Conservation (phyloP, 2,797 vertebrate genomes). For the Argya squamiceps region DNA sequence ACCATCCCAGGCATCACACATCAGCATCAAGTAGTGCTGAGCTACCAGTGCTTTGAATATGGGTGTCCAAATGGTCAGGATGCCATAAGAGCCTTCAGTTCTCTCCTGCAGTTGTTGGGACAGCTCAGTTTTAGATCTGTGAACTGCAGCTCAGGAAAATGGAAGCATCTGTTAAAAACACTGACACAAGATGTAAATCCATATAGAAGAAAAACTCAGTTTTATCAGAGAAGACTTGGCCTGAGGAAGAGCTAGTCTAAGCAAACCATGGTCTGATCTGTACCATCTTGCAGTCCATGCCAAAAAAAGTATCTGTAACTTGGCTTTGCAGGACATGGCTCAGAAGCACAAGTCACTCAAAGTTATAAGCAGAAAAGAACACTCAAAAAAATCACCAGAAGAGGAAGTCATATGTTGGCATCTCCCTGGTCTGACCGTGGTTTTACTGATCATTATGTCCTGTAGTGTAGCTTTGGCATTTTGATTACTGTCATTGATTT, state of each 20-base stretch:
- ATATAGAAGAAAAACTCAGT: background rate
- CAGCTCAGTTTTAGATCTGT: background rate
- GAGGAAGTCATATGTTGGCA: background rate
- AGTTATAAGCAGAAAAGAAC: background rate
- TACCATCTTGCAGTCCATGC: background rate
- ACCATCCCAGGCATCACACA: background rate
- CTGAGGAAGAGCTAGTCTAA: background rate
- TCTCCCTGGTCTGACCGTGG: background rate
- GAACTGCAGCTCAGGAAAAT: background rate
- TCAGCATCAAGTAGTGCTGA: background rate
- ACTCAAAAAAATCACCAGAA: background rate
- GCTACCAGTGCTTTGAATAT: background rate
- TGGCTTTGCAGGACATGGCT: background rate
- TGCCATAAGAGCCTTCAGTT: background rate
- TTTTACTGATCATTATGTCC: rapidly evolving
- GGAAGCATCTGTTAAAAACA: background rate
- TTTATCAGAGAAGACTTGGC: background rate
- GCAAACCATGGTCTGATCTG: background rate
- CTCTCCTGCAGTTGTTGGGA: background rate
- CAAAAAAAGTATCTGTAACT: background rate
- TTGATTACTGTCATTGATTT: background rate
- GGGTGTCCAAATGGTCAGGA: background rate
- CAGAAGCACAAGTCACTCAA: background rate
- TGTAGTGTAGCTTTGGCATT: background rate
- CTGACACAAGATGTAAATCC: background rate